Base-by-base conservation (phyloP, 2,113 vertebrate species). In the Emydura subglobosa region DNA sequence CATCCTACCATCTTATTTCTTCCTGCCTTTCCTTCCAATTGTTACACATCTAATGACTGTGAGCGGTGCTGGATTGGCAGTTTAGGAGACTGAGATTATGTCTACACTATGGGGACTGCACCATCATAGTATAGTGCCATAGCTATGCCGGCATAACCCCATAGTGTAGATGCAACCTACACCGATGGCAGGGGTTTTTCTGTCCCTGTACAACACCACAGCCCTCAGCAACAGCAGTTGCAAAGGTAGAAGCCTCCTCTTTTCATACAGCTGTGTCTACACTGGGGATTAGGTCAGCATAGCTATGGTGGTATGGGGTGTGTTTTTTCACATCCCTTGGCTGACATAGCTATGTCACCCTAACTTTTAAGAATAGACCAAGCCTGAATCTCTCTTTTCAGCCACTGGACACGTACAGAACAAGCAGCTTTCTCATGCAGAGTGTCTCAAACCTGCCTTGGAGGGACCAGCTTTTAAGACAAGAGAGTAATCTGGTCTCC, bases 371-470 rank as follows among this genome's bases (percentile, higher is more conserved):
- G 65, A 22, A 8, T 39, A 72, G 65, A 4, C 34, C n/a, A 39
- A n/a, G 34, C 17, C 65, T 72, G 65, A 91, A 65, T 59, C 54
- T 5, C 74, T 78, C 21, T 44, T 72, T 27, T 47, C 42, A 78
- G 39, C 74, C 24, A 24, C 44, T 1, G 2, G 68, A 55, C 39
- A 39, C 47, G 0, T 1, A 85, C 27, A 42, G 5, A 51, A 51
- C 0, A 1, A 83, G 84, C 3, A 3, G 0, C 0, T 79, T 13
- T 31, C 10, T 78, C 50, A 53, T 6, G 82, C 85, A 82, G 5
- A 16, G 21, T 39, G 17, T 93, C 87, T 14, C 86, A 81, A 55
- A 79, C n/a, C 68, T 85, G 84, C 79, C 42, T 0, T 0, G 86
- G 14, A 53, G 34, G 10, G 24, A 89, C 6, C 25, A 47, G 79